Base-by-base conservation (phyloP, 2,888 invertebrate genomes). In the Cantharis rufa region DNA sequence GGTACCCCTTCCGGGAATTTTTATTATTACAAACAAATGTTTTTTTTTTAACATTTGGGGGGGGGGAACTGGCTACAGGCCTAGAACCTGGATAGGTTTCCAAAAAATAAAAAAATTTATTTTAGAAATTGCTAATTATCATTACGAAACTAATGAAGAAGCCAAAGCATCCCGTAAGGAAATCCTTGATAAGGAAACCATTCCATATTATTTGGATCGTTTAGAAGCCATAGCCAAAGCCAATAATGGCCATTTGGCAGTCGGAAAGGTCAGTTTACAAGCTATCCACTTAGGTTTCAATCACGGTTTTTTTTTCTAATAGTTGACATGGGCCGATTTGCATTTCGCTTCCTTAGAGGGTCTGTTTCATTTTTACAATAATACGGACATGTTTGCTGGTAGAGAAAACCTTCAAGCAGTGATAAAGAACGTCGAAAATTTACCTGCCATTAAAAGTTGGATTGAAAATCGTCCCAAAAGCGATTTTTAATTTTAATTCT, bases 311-410 rank as follows among this genome's bases (percentile, higher is more conserved):
- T 18, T 3, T 66, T 78, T 77, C 77, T 83, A 86, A 77, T 82
- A 91, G 91, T 86, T 93, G 16, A 91, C 92, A 28, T 93, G 92
- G 92, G 93, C 92, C 70, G 93, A 93, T 85, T 82, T 93, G 13
- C 89, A 89, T 78, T 91, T 93, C 80, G 90, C 91, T 72, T 91
- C 89, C 75, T 87, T 91, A 80, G 86, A 91, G 80, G 91, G 92
- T 82, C 92, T 92, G 84, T 83, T 92, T 83, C 91, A 90, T 84
- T 89, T 86, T 82, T 91, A 92, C 90, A 87, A 89, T 10, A 18
- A 18, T 78, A 86, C 87, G 62, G 90, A 92, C 81, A 85, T 92
- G 1, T 9, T 27, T 27, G 27, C 27, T 2, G 27, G 10, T 2
- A 9, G 27, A 2, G 27, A 10, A 27, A 27, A 27, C 10, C 27